Evolutionary conservation across 2,113 vertebrate genomes (phyloP), one percentile per base, ranked within the genome.

Genomic region (Pollimyrus isidori): DNA sequence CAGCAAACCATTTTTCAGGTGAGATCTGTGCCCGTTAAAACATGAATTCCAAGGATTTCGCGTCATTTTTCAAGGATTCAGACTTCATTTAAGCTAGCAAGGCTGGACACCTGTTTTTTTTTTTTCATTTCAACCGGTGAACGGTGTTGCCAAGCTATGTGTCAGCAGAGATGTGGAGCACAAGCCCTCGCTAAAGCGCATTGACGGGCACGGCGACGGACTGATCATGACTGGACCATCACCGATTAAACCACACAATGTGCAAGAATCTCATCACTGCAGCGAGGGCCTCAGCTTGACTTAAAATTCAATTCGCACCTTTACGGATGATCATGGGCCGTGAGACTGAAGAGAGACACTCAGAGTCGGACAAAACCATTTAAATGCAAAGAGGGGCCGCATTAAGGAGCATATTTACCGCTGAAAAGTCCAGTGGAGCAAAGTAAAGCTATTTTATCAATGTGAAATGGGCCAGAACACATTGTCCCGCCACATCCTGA

Each of bases 381-480:
- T 82, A 90, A 89, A 90, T 87, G 90, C 89, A 89, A 90, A 91
- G 50, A 90, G 35, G 0, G 52, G 45, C 65, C 11, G 42, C 49
- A 87, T 50, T 42, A 39, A 89, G 56, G 48, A 76, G 56, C 58
- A 46, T 87, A 89, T 89, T 87, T 90, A 80, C 73, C 84, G 80
- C 30, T 46, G 48, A 19, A 46, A 46, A 35, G 84, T 45, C 88
- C 11, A 86, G 50, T 50, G 56, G 76, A 42, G 90, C 84, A 86
- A n/a, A 45, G 58, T 26, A 89, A 26, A 84, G 39, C 49, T 19
- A 53, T 90, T 89, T 90, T 88, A 85, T 90, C 84, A 21, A 80
- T 35, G 49, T 76, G 65, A 86, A 89, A 89, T 80, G 90, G 86
- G 76, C 85, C 69, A 89, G 48, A 89, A 87, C 88, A 48, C 50